phyloP scores from a whole-genome alignment of 2,797 vertebrate species.

The Melanogrammus aeglefinus region DNA sequence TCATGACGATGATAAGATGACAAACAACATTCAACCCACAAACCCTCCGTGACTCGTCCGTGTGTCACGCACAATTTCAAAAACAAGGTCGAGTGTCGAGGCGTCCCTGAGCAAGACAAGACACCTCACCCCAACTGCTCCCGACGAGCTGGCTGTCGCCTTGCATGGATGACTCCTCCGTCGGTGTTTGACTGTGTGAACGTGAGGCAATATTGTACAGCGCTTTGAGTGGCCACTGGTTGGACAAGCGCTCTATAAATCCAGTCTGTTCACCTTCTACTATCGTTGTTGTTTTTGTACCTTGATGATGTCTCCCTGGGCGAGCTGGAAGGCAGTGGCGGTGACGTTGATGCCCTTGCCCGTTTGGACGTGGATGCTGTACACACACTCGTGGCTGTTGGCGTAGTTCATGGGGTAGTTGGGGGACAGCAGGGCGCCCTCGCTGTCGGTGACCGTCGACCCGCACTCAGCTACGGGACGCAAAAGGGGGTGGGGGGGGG shows the following conservation, averaged over 20 bases:
- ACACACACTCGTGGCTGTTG: conserved; percentile 97
- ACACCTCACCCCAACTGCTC: no score
- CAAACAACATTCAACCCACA: background rate
- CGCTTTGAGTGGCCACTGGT: no score
- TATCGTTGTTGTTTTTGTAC: conserved; percentile 59
- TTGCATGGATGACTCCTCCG: no score
- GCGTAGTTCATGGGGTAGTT: conserved; percentile 95
- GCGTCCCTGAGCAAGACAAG: no score
- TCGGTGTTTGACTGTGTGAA: no score
- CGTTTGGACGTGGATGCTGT: conserved; percentile 93
- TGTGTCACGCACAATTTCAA: background rate
- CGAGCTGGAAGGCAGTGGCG: conserved; percentile 87
- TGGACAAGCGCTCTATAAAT: no score
- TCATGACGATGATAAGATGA: conserved; percentile 1
- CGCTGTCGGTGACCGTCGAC: conserved; percentile 85
- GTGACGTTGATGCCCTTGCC: conserved; percentile 97
- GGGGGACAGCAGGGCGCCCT: conserved; percentile 90
- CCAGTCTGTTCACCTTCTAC: no score
- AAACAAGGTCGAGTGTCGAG: no score
- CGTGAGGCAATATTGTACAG: no score
- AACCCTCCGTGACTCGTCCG: background rate
- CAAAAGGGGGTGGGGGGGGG: background rate
- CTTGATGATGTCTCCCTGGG: conserved; percentile 94
- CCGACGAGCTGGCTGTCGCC: no score
- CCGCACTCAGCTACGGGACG: conserved; percentile 89